These are phyloP conservation scores for Neoarius graeffei DNA, from an alignment of 2,113 vertebrate species.

Conservation along the genomic window DNA sequence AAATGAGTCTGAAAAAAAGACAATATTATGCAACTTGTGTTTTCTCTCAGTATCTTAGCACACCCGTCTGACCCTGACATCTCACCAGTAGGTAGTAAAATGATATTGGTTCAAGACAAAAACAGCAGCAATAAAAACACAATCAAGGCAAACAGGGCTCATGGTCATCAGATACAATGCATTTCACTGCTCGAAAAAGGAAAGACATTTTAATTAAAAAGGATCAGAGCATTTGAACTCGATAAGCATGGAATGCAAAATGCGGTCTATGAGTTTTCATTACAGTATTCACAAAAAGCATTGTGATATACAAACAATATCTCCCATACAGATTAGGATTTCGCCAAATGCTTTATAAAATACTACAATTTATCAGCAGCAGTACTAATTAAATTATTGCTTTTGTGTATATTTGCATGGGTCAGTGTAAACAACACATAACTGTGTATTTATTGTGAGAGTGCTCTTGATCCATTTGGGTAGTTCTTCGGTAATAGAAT, in stretches of 20 bases:
- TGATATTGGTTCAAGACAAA: slow-evolving; percentile 4
- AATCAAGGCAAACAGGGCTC: slow-evolving; percentile 9
- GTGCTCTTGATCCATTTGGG: neutral
- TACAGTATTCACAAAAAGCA: neutral
- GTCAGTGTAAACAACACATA: neutral
- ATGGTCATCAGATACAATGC: neutral
- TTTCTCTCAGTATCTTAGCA: neutral
- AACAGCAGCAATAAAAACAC: neutral
- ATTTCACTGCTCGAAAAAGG: neutral
- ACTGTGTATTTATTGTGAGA: neutral
- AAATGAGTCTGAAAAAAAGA: slow-evolving; percentile 56
- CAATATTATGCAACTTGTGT: slow-evolving; percentile 36
- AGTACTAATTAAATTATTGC: neutral
- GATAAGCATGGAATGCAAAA: neutral
- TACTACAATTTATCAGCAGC: neutral
- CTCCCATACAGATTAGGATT: neutral
- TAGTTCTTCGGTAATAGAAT: too few relatives aligned
- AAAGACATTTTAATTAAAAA: neutral
- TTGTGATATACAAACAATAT: too few relatives aligned
- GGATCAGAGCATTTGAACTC: neutral
- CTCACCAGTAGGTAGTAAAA: slow-evolving; percentile 10
- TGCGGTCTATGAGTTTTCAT: neutral
- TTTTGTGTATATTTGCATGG: neutral
- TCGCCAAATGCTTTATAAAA: neutral
- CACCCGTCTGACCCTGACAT: slow-evolving; percentile 13